Conservation (phyloP, 2,888 invertebrate genomes). For the Drosophila rellima region DNA sequence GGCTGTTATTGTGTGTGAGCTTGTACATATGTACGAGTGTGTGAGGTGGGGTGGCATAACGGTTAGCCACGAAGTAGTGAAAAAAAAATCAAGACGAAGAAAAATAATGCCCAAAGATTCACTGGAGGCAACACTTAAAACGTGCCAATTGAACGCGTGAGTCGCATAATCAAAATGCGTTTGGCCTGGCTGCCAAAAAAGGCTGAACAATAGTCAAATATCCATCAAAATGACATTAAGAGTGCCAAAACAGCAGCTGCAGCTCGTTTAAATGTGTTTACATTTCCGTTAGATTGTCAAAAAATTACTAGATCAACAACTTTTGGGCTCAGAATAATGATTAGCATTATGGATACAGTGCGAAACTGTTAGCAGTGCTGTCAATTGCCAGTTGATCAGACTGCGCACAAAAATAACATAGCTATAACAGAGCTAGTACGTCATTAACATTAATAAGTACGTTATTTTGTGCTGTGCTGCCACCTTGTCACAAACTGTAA, state of each 20-base stretch:
- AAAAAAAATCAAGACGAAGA: constrained; percentile 42
- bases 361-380: neutral
- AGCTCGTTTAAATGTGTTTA: constrained; percentile 29
- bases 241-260: constrained; percentile 27
- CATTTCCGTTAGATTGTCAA: constrained; percentile 27
- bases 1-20: constrained; percentile 30
- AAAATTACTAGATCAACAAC: constrained; percentile 15
- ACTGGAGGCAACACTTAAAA: constrained; percentile 58
- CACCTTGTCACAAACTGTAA: constrained; percentile 9
- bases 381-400: neutral
- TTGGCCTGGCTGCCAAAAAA: constrained; percentile 34
- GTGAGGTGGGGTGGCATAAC: constrained; percentile 22
- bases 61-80: constrained; percentile 52
- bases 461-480: constrained; percentile 25
- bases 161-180: constrained; percentile 60
- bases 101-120: constrained; percentile 56
- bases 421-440: neutral
- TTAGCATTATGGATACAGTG: constrained; percentile 5
- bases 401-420: neutral
- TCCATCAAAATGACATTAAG: constrained; percentile 69
- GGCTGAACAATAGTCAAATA: constrained; percentile 59
- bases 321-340: constrained; percentile 11
- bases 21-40: constrained; percentile 21
- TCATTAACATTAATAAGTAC: neutral
- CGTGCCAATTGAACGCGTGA: constrained; percentile 74